Evolutionary conservation across 2,888 invertebrate genomes (phyloP).

Genomic region (Drosophila prolongata): DNA sequence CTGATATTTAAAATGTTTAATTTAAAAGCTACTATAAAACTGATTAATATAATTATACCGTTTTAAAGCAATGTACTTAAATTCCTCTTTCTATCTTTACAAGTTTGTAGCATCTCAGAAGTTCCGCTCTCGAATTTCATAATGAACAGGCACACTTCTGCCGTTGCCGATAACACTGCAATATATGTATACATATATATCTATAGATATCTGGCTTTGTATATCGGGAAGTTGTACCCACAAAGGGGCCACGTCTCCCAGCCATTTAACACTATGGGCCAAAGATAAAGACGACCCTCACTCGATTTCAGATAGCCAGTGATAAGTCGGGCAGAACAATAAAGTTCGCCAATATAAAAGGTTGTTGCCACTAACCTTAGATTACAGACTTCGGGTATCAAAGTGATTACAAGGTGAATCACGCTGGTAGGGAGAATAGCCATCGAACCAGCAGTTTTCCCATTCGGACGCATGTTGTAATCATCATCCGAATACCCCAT

Average conservation of each 20-base stretch:
- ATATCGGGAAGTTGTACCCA: slow-evolving; percentile 11
- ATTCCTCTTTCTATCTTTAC: background rate
- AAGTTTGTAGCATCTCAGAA: slow-evolving; percentile 1
- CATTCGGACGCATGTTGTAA: slow-evolving; percentile 31
- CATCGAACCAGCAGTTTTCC: slow-evolving; percentile 13
- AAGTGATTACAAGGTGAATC: slow-evolving; percentile 25
- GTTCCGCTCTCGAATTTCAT: slow-evolving; percentile 22
- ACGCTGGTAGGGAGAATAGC: background rate
- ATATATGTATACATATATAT: background rate
- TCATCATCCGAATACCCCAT: slow-evolving; percentile 26
- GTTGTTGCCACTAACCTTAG: background rate
- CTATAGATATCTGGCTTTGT: slow-evolving; percentile 14
- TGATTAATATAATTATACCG: background rate
- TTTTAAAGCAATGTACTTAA: background rate
- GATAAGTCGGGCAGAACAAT: slow-evolving; percentile 11
- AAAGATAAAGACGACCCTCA: slow-evolving; percentile 43
- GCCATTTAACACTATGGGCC: slow-evolving; percentile 35
- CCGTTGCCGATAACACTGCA: slow-evolving; percentile 1
- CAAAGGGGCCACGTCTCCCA: slow-evolving; percentile 22
- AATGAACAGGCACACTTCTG: slow-evolving; percentile 15
- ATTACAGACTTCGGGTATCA: slow-evolving; percentile 1
- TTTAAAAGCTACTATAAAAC: background rate
- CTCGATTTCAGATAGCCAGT: slow-evolving; percentile 44
- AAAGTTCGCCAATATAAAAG: background rate
- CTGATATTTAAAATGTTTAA: no score